These are phyloP conservation scores for Pempheris klunzingeri DNA, from an alignment of 2,797 vertebrate genomes.

Conservation along the genomic window DNA sequence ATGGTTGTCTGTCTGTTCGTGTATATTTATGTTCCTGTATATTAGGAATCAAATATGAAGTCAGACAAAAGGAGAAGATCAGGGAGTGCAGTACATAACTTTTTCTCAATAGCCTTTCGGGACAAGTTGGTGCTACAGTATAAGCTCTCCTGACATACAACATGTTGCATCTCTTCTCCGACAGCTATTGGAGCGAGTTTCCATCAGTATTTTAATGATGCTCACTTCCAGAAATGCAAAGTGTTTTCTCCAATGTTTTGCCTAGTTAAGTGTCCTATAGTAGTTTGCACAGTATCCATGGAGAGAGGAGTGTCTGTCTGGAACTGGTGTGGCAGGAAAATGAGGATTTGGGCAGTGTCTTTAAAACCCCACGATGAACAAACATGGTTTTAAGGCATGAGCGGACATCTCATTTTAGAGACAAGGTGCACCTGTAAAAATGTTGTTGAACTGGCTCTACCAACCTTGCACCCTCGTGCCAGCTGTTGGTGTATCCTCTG, in stretches of 20 bases:
- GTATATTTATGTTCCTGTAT: slow-evolving; percentile 1
- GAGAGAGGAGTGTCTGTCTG: slow-evolving; percentile 19
- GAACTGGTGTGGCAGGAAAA: slow-evolving; percentile 19
- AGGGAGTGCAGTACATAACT: neutral
- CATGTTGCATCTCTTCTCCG: neutral
- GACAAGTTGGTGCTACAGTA: slow-evolving; percentile 18
- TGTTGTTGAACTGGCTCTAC: neutral
- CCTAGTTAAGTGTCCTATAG: neutral
- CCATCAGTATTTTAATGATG: neutral
- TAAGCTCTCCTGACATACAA: neutral
- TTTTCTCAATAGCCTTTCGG: neutral
- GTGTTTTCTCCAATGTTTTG: slow-evolving; percentile 5
- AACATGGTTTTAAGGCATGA: neutral
- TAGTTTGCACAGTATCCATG: neutral
- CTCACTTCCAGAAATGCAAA: slow-evolving; percentile 5
- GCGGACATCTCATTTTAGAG: slow-evolving; percentile 1
- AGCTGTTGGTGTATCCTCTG: neutral
- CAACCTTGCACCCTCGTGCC: neutral
- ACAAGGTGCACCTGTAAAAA: neutral
- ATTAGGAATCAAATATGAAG: slow-evolving; percentile 1
- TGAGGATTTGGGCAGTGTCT: slow-evolving; percentile 8
- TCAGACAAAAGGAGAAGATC: neutral
- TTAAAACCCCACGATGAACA: neutral
- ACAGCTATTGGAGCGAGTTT: neutral
- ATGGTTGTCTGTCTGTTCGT: neutral